These are phyloP conservation scores for Perdita meconis DNA, from an alignment of 2,888 invertebrate genomes.

Conservation along the genomic window DNA sequence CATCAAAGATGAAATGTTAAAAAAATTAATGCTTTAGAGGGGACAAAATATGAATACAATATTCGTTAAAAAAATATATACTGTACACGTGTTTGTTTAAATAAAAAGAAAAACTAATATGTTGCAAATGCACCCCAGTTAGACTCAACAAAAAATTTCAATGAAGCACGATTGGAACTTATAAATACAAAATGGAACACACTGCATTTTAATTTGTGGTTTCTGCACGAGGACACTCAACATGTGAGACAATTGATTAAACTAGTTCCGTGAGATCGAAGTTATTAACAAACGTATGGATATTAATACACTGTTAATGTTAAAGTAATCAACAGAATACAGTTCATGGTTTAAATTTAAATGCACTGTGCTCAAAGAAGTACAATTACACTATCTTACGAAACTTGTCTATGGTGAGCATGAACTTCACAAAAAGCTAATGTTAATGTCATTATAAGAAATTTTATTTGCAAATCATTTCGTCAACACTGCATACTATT, in stretches of 20 bases:
- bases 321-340: neutral
- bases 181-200: constrained; percentile 73
- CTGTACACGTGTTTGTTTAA: constrained; percentile 61
- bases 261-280: constrained; percentile 9
- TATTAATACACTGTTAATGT: neutral
- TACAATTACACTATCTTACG: constrained; percentile 52
- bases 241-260: neutral
- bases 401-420: constrained; percentile 61
- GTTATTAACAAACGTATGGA: constrained; percentile 24
- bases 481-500: constrained; percentile 51
- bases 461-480: constrained; percentile 52
- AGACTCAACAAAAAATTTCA: constrained; percentile 81
- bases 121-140: constrained; percentile 85
- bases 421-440: constrained; percentile 66
- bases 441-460: constrained; percentile 61
- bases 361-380: constrained; percentile 69
- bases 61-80: constrained; percentile 43
- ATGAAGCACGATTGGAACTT: constrained; percentile 79
- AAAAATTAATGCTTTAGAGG: constrained; percentile 71
- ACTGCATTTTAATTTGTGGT: constrained; percentile 70
- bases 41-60: constrained; percentile 84
- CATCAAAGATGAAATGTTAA: constrained; percentile 18
- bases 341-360: constrained; percentile 37
- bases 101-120: constrained; percentile 70
- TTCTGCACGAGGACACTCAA: constrained; percentile 23